Evolutionary conservation across 2,113 vertebrate genomes (phyloP).

Genomic region (Gobius niger): DNA sequence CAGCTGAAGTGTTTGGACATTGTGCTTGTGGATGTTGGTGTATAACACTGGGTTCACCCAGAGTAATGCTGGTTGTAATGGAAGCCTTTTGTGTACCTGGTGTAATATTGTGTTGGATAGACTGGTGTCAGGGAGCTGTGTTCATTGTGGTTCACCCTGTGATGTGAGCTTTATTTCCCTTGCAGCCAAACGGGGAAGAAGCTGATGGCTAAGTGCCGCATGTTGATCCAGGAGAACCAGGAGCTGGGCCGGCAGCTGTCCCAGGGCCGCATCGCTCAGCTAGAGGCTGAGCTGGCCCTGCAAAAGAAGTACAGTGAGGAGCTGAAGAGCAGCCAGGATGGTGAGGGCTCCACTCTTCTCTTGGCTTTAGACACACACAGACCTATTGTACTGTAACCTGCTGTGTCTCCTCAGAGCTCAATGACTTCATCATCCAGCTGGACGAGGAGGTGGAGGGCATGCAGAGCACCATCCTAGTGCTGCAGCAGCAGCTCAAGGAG

Average conservation of each 20-base stretch:
- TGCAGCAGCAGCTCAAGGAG: conserved; percentile 96
- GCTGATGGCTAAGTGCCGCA: conserved; percentile 99
- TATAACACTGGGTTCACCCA: not conserved
- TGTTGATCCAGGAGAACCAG: conserved; percentile 99
- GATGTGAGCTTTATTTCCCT: conserved; percentile 98
- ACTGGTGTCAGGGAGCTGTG: not conserved
- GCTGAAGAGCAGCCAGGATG: conserved; percentile 99
- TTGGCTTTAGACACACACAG: not conserved
- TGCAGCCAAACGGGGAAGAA: conserved; percentile 99
- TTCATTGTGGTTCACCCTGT: conserved; percentile 83
- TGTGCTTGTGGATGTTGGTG: not conserved
- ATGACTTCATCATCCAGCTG: conserved; percentile 99
- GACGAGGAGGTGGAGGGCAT: conserved; percentile 99
- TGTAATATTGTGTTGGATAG: not conserved
- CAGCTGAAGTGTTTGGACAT: not conserved
- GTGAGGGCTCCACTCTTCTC: conserved; percentile 74
- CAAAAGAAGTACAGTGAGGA: conserved; percentile 99
- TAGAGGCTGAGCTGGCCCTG: conserved; percentile 98
- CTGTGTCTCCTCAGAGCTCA: conserved; percentile 83
- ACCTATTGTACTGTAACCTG: not conserved
- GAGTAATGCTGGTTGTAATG: not conserved
- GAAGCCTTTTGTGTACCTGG: not conserved
- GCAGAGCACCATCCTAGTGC: conserved; percentile 98
- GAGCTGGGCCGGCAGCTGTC: conserved; percentile 98
- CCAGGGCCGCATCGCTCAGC: conserved; percentile 98